Percentiles rank a stretch among this genome's conserved stretches.
Conservation (phyloP, 2,797 vertebrate species). For the Sebastiscus tertius region DNA sequence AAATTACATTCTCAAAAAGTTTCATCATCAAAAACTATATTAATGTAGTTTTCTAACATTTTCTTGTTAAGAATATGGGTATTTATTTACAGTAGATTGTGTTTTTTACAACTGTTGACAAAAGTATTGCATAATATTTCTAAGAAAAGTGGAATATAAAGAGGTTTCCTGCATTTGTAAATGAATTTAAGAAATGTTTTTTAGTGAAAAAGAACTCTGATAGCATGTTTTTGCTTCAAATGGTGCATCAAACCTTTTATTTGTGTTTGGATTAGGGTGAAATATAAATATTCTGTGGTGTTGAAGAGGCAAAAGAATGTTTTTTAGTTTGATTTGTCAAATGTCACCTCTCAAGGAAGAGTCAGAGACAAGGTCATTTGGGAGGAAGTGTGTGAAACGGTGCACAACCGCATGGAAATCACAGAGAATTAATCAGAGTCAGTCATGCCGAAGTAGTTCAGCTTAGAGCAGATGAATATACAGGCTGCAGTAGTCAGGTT, state of each 20-base stretch:
- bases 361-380: constrained; percentile 58
- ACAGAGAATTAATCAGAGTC: constrained; percentile 63
- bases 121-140: background rate
- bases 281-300: constrained; percentile 2
- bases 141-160: background rate
- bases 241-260: background rate
- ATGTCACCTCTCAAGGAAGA: constrained; percentile 48
- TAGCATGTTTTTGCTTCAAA: background rate
- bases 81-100: background rate
- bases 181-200: background rate
- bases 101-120: background rate
- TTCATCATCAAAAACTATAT: background rate
- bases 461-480: constrained; percentile 55
- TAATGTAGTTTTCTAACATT: background rate
- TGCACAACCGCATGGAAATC: constrained; percentile 64
- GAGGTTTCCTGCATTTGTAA: background rate
- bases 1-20: constrained; percentile 17
- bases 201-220: background rate
- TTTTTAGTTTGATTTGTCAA: constrained; percentile 53
- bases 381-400: constrained; percentile 61
- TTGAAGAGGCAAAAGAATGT: constrained; percentile 13
- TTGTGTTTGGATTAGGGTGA: constrained; percentile 12
- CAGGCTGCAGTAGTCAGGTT: constrained; percentile 30
- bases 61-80: background rate
- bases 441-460: constrained; percentile 51